Evolutionary conservation across 2,888 invertebrate species (phyloP).

Genomic region (Drosophila rubida): DNA sequence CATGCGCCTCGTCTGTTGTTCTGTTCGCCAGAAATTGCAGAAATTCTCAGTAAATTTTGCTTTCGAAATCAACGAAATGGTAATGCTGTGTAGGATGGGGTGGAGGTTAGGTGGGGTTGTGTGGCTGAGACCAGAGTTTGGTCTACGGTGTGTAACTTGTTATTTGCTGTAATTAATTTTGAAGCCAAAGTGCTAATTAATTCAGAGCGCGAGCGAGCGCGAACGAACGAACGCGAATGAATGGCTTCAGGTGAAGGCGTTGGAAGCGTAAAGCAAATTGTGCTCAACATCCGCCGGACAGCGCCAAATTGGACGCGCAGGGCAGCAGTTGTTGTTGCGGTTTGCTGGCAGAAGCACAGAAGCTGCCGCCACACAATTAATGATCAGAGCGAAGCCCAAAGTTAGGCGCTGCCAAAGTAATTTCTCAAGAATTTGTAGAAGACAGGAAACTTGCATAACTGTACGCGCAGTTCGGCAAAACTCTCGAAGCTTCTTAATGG

Average conservation of each 20-base stretch:
- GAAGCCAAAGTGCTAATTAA: conserved; percentile 76
- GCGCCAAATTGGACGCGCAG: conserved; percentile 49
- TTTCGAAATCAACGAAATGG: conserved; percentile 58
- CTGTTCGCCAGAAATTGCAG: conserved; percentile 22
- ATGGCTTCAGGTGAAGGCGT: conserved; percentile 68
- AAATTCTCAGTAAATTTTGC: conserved; percentile 61
- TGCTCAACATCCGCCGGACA: conserved; percentile 67
- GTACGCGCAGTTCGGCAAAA: conserved; percentile 50
- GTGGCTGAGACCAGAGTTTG: conserved; percentile 19
- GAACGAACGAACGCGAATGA: conserved; percentile 22
- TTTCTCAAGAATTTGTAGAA: conserved; percentile 63
- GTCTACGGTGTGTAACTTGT: conserved; percentile 73
- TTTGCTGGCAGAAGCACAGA: conserved; percentile 37
- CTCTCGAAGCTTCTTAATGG: conserved; percentile 40
- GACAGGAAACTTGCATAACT: conserved; percentile 77
- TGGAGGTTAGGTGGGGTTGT: neutral
- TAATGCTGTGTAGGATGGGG: neutral
- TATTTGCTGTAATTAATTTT: conserved; percentile 77
- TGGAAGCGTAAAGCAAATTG: conserved; percentile 60
- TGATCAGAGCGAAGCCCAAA: conserved; percentile 43
- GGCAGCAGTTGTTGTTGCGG: conserved; percentile 13
- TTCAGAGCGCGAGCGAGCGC: conserved; percentile 53
- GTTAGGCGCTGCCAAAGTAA: conserved; percentile 43
- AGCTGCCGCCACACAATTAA: conserved; percentile 58
- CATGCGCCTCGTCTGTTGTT: conserved; percentile 1